A percentile compares a stretch with the other conserved stretches of the same genome.
phyloP scores from a whole-genome alignment of 2,888 invertebrate species.

The Drosophila affinis region DNA sequence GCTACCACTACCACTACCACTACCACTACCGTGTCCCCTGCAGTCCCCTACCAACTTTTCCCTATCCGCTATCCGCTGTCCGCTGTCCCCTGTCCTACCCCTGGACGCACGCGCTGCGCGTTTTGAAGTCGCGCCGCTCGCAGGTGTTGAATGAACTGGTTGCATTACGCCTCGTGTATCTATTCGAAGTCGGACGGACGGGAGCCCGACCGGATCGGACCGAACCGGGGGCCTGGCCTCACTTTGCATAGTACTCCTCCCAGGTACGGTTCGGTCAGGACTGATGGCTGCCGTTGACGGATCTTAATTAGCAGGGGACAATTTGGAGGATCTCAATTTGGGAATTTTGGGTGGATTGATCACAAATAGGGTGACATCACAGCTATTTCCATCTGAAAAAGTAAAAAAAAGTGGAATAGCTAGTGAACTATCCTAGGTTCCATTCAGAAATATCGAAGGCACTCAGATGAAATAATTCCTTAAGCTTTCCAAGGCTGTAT shows the following conservation, averaged over 20 bases:
- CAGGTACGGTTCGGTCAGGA: neutral
- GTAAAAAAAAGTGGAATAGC: too few species aligned
- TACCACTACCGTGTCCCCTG: neutral
- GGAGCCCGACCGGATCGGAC: neutral
- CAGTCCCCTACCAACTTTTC: conserved; percentile 40
- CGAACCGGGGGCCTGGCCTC: neutral
- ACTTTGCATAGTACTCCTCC: neutral
- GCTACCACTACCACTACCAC: neutral
- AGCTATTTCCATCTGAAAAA: too few species aligned
- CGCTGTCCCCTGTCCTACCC: conserved; percentile 36
- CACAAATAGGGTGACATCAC: too few species aligned
- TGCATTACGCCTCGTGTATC: conserved; percentile 67
- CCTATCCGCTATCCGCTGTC: neutral
- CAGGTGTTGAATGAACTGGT: conserved; percentile 77
- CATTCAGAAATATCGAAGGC: too few species aligned
- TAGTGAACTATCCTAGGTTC: too few species aligned
- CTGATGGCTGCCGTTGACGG: neutral
- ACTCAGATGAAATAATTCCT: too few species aligned
- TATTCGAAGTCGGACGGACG: conserved; percentile 34
- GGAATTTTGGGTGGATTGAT: neutral
- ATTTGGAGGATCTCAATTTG: neutral
- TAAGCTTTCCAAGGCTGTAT: too few species aligned
- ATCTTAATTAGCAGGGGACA: neutral
- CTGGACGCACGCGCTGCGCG: conserved; percentile 49
- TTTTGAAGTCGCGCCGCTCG: conserved; percentile 56